Percentiles rank a stretch among this genome's conserved stretches.
These are phyloP conservation scores for Gallinago media DNA, from an alignment of 2,113 vertebrate genomes.

Conservation along the genomic window DNA sequence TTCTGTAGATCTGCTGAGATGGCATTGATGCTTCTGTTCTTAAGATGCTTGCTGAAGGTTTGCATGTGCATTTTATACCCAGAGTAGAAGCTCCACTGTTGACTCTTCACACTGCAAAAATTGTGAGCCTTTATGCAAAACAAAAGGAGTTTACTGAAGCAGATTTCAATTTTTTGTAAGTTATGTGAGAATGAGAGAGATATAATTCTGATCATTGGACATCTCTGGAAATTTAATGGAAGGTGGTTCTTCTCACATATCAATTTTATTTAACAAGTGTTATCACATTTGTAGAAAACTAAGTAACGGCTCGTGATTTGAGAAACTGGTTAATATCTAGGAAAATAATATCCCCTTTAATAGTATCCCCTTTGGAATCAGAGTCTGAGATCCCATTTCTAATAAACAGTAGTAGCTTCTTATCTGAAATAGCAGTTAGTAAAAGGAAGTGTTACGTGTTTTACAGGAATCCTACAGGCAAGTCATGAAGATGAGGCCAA, in stretches of 20 bases:
- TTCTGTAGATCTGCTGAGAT: background rate
- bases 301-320: background rate
- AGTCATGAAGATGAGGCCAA: constrained; percentile 99
- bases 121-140: background rate
- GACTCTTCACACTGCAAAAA: background rate
- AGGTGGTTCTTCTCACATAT: background rate
- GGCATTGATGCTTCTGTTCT: background rate
- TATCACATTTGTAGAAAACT: background rate
- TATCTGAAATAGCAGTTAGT: background rate
- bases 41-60: background rate
- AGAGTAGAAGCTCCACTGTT: background rate
- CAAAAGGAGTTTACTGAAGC: background rate
- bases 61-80: background rate
- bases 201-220: background rate
- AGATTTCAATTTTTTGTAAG: background rate
- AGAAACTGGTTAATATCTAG: background rate
- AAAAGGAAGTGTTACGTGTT: background rate
- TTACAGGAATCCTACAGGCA: constrained; percentile 96
- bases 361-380: accelerated
- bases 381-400: background rate
- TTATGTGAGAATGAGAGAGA: background rate
- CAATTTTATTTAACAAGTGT: background rate
- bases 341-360: background rate
- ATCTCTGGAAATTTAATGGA: background rate
- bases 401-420: background rate